phyloP scores from a whole-genome alignment of 1,140 invertebrate genomes.

The Nephotettix cincticeps region DNA sequence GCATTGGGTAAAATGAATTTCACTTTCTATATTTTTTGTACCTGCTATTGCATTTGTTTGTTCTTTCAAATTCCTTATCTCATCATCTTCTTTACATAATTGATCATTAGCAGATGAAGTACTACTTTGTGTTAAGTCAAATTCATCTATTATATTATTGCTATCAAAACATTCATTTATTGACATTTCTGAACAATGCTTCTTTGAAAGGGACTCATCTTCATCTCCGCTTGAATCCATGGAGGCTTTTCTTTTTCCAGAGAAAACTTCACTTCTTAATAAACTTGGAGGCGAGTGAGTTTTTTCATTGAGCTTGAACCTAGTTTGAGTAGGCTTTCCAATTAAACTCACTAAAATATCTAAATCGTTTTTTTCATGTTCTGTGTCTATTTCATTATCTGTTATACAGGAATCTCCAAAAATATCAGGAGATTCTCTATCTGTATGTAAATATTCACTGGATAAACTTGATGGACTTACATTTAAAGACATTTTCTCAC shows the following conservation, averaged over 20 bases:
- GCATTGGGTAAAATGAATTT: too few species aligned
- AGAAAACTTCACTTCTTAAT: too few species aligned
- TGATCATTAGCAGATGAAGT: too few species aligned
- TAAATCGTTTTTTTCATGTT: neutral
- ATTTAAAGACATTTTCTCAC: too few species aligned
- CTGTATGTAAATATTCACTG: neutral
- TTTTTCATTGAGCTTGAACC: too few species aligned
- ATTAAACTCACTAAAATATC: constrained; percentile 18
- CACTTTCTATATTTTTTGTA: too few species aligned
- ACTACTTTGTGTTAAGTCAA: neutral
- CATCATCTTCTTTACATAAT: too few species aligned
- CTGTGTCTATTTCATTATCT: neutral
- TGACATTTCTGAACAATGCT: neutral
- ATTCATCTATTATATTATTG: neutral
- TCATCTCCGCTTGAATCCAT: neutral
- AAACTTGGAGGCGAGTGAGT: too few species aligned
- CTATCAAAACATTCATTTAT: neutral
- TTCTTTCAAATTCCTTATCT: too few species aligned
- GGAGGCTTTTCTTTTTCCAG: neutral
- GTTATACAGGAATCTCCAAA: constrained; percentile 13
- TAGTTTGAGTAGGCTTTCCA: neutral
- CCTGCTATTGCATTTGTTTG: too few species aligned
- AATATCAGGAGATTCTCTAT: constrained; percentile 24
- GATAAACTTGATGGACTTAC: too few species aligned
- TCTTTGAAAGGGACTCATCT: neutral